A percentile compares a stretch with the other conserved stretches of the same genome.
These are phyloP conservation scores for Rhodophaea formosa DNA, from an alignment of 2,888 invertebrate species.

Conservation along the genomic window DNA sequence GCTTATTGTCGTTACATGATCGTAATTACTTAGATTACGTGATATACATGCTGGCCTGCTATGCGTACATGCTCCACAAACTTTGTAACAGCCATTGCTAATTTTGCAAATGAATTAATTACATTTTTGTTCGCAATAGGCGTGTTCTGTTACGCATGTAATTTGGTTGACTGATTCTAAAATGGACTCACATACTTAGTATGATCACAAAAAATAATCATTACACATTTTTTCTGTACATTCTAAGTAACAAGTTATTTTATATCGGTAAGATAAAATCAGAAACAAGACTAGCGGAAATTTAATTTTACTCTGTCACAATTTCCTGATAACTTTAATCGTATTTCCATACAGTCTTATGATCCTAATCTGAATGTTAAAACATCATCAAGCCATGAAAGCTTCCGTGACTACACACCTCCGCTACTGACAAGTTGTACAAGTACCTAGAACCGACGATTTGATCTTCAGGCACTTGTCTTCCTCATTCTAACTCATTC, in stretches of 20 bases:
- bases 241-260: not conserved
- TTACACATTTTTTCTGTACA: not conserved
- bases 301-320: not conserved
- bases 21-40: slow-evolving; percentile 25
- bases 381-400: slow-evolving; percentile 5
- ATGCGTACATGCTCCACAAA: slow-evolving; percentile 15
- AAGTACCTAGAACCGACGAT: slow-evolving; percentile 13
- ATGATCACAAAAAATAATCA: not conserved
- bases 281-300: not conserved
- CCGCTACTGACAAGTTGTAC: slow-evolving; percentile 2
- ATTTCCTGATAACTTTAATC: not conserved
- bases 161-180: not conserved
- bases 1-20: slow-evolving; percentile 19
- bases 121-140: not conserved
- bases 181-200: not conserved
- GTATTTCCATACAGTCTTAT: not conserved
- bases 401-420: slow-evolving; percentile 12
- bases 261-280: not conserved
- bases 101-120: slow-evolving; percentile 11
- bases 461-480: slow-evolving; percentile 17
- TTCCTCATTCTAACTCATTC: slow-evolving; percentile 1
- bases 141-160: not conserved
- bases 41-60: slow-evolving; percentile 15
- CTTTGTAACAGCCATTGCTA: slow-evolving; percentile 2
- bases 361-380: slow-evolving; percentile 1